Evolutionary conservation across 2,888 invertebrate genomes (phyloP).

Genomic region (Autographa pulchrina): DNA sequence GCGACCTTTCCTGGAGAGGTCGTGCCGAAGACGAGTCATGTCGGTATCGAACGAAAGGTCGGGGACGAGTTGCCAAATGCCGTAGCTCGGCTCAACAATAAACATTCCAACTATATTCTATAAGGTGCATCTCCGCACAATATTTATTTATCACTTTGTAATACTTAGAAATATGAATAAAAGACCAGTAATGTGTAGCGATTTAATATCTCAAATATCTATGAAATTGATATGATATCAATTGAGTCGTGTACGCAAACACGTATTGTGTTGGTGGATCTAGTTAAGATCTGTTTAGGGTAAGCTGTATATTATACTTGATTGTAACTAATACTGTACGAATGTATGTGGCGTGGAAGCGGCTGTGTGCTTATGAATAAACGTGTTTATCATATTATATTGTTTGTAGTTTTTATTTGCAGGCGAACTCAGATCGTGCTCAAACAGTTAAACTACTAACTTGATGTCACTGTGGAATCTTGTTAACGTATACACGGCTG

Average conservation of each 20-base stretch:
- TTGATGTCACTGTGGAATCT: conserved; percentile 50
- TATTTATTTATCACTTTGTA: conserved; percentile 72
- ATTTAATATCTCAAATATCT: conserved; percentile 43
- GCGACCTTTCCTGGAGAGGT: conserved; percentile 72
- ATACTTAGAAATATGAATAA: conserved; percentile 41
- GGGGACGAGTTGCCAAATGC: conserved; percentile 82
- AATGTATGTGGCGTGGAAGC: conserved; percentile 74
- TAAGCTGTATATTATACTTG: conserved; percentile 63
- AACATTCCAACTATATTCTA: conserved; percentile 81
- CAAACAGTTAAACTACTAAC: conserved; percentile 38
- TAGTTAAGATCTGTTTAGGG: conserved; percentile 53
- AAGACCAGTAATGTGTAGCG: conserved; percentile 44
- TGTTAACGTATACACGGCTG: conserved; percentile 29
- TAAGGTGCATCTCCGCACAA: conserved; percentile 70
- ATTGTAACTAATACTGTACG: conserved; percentile 76
- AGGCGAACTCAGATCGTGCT: conserved; percentile 57
- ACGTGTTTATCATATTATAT: conserved; percentile 82
- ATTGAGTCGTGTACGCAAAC: conserved; percentile 32
- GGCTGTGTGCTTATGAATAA: conserved; percentile 80
- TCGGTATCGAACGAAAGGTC: conserved; percentile 78
- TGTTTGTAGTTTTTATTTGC: conserved; percentile 79
- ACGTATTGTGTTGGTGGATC: conserved; percentile 45
- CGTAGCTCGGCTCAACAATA: conserved; percentile 75
- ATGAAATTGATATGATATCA: conserved; percentile 26
- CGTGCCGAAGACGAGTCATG: conserved; percentile 78